These are phyloP conservation scores for Drosophila kuntzei DNA, from an alignment of 2,888 invertebrate species.

Conservation along the genomic window DNA sequence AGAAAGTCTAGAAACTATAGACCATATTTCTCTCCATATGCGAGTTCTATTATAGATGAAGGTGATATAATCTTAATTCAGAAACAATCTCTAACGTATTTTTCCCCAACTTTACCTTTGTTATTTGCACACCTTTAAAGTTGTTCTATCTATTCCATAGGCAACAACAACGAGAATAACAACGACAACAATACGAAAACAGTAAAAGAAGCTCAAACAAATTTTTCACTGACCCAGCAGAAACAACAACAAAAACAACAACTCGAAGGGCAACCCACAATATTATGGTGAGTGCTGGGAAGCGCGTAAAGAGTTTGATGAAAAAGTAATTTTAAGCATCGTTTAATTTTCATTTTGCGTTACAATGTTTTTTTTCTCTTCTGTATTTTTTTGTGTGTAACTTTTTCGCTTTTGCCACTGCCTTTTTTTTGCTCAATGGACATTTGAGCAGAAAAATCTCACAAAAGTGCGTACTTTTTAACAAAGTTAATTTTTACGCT, in stretches of 20 bases:
- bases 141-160: slow-evolving; percentile 27
- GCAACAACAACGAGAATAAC: slow-evolving; percentile 14
- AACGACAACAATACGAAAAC: slow-evolving; percentile 11
- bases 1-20: no score
- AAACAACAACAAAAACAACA: slow-evolving; percentile 16
- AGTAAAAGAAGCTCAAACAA: slow-evolving; percentile 40
- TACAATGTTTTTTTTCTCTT: slow-evolving; percentile 40
- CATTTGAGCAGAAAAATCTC: slow-evolving; percentile 73
- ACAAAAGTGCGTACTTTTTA: slow-evolving; percentile 70
- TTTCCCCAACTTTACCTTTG: no score
- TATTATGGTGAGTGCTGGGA: slow-evolving; percentile 18
- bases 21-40: no score
- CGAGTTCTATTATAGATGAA: not conserved
- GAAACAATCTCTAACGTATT: not conserved
- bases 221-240: slow-evolving; percentile 47
- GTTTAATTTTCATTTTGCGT: slow-evolving; percentile 80
- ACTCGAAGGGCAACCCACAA: slow-evolving; percentile 21
- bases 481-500: slow-evolving; percentile 79
- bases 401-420: slow-evolving; percentile 43
- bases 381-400: slow-evolving; percentile 32
- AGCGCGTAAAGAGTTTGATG: slow-evolving; percentile 77
- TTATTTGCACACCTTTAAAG: slow-evolving; percentile 6
- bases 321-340: slow-evolving; percentile 82
- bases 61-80: slow-evolving; percentile 48
- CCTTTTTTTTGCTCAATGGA: slow-evolving; percentile 64